phyloP scores from a whole-genome alignment of 2,113 vertebrate species.

The Chaetodon auriga region DNA sequence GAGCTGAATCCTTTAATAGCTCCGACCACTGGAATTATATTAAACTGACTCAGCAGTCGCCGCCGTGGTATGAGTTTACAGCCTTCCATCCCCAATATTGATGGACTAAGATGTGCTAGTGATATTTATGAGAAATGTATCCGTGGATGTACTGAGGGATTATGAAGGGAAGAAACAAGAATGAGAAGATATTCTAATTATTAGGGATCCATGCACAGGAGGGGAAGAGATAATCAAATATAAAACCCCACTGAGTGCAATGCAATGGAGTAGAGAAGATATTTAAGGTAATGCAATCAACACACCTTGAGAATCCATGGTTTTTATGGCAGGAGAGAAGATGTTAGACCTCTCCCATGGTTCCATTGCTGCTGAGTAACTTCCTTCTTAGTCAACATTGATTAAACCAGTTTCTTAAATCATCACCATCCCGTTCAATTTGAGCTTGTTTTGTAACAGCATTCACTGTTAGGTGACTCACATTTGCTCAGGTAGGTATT shows the following conservation, averaged over 20 bases:
- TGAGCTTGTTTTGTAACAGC: background rate
- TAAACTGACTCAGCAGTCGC: constrained; percentile 15
- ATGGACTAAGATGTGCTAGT: constrained; percentile 8
- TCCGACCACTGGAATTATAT: constrained; percentile 32
- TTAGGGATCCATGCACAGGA: constrained; percentile 14
- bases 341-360: background rate
- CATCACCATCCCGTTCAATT: background rate
- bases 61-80: constrained; percentile 2
- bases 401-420: background rate
- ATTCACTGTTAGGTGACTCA: background rate
- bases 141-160: constrained; percentile 42
- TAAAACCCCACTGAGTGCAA: constrained; percentile 17
- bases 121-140: constrained; percentile 38
- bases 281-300: constrained; percentile 1
- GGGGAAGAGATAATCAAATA: background rate
- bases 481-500: background rate
- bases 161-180: constrained; percentile 14
- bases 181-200: constrained; percentile 48
- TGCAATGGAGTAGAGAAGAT: background rate
- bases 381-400: too few species aligned
- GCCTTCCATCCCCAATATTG: constrained; percentile 26
- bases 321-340: constrained; percentile 22
- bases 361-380: background rate
- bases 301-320: background rate
- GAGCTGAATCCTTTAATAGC: constrained; percentile 53